These are phyloP conservation scores for Orchesella cincta DNA, from an alignment of 1,140 invertebrate genomes.

Conservation along the genomic window DNA sequence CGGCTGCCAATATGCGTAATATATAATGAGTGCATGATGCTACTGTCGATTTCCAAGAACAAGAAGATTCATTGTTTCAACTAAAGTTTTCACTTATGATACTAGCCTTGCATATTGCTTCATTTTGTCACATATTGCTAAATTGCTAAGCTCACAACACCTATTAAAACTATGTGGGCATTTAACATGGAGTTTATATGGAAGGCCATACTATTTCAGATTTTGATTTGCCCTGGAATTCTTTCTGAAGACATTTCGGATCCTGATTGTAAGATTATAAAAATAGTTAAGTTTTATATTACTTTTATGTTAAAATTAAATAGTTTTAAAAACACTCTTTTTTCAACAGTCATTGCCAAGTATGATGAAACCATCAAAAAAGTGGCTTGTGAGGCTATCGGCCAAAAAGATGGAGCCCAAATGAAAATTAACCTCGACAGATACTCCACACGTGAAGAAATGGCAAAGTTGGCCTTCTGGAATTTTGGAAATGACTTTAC, in stretches of 20 bases:
- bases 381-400: not conserved
- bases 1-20: too few species aligned
- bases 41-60: too few species aligned
- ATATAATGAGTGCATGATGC: too few species aligned
- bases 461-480: constrained; percentile 1
- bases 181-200: too few species aligned
- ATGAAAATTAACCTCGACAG: not conserved
- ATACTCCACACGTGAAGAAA: not conserved
- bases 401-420: not conserved
- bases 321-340: not conserved
- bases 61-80: too few species aligned
- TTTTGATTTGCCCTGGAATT: too few species aligned
- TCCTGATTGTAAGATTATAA: not conserved
- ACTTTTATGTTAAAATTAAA: not conserved
- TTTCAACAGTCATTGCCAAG: not conserved
- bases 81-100: too few species aligned
- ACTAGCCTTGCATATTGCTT: too few species aligned
- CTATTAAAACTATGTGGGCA: too few species aligned
- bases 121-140: too few species aligned
- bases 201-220: too few species aligned
- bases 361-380: not conserved
- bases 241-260: not conserved
- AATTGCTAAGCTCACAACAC: too few species aligned
- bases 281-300: not conserved
- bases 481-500: not conserved